phyloP scores from a whole-genome alignment of 2,888 invertebrate species.

The Scaptomyza flava region DNA sequence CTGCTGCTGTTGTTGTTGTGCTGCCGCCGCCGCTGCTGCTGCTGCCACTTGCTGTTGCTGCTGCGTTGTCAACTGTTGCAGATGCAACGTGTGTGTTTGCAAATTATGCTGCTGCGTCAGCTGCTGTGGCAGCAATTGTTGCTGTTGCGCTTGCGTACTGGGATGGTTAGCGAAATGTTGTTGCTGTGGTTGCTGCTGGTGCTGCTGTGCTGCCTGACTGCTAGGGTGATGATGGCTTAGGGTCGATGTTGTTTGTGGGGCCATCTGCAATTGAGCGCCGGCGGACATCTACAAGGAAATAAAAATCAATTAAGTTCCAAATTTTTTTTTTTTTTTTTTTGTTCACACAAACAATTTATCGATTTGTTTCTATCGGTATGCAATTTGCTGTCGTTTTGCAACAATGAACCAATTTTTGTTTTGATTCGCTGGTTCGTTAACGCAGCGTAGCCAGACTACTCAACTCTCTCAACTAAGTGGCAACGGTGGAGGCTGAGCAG shows the following conservation, averaged over 20 bases:
- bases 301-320: constrained; percentile 9
- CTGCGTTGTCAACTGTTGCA: constrained; percentile 65
- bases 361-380: constrained; percentile 34
- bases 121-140: constrained; percentile 55
- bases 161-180: constrained; percentile 71
- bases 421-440: constrained; percentile 63
- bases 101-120: constrained; percentile 61
- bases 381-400: constrained; percentile 35
- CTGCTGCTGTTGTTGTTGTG: constrained; percentile 60
- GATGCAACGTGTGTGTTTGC: constrained; percentile 63
- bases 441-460: constrained; percentile 48
- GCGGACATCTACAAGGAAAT: constrained; percentile 92
- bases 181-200: constrained; percentile 56
- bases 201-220: constrained; percentile 67
- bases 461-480: constrained; percentile 49
- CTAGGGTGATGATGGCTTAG: constrained; percentile 83
- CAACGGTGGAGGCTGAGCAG: constrained; percentile 47
- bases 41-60: constrained; percentile 56
- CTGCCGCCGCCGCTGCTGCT: constrained; percentile 46
- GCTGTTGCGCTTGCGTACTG: constrained; percentile 67
- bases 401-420: constrained; percentile 62
- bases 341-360: constrained; percentile 18
- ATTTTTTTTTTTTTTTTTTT: background rate
- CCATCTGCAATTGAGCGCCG: constrained; percentile 98
- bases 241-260: constrained; percentile 93